A percentile compares a stretch with the other conserved stretches of the same genome.
Conservation (phyloP, 1,140 invertebrate species). For the Pollicipes pollicipes region DNA sequence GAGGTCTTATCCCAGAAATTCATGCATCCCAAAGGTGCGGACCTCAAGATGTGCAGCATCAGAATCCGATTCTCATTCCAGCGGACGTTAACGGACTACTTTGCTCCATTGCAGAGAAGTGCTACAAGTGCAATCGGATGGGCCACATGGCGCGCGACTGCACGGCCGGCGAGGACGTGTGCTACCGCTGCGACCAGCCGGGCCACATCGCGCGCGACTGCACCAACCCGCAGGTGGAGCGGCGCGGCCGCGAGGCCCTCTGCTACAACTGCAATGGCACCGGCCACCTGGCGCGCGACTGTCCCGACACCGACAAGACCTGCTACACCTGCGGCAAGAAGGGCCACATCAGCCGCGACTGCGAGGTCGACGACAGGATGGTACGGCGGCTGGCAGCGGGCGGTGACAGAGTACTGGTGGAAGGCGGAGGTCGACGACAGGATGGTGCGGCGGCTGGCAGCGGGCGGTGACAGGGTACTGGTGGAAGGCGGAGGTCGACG, state of each 20-base stretch:
- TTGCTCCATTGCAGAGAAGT: slow-evolving; percentile 29
- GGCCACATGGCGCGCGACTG: slow-evolving; percentile 37
- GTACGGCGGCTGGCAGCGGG: too few relatives aligned
- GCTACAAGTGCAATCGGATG: slow-evolving; percentile 65
- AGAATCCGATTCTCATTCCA: too few relatives aligned
- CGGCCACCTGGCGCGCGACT: slow-evolving; percentile 18
- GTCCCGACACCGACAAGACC: slow-evolving; percentile 44
- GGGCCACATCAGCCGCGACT: slow-evolving; percentile 76
- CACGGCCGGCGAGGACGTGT: slow-evolving; percentile 39
- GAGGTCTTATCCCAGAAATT: too few relatives aligned
- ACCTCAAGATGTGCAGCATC: too few relatives aligned
- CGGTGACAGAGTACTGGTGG: too few relatives aligned
- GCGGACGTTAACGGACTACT: too few relatives aligned
- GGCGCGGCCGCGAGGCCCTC: slow-evolving; percentile 17
- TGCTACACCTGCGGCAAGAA: slow-evolving; percentile 77
- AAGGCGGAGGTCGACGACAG: too few relatives aligned
- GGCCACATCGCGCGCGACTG: slow-evolving; percentile 79
- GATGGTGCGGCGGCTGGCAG: too few relatives aligned
- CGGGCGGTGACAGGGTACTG: too few relatives aligned
- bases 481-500: too few relatives aligned
- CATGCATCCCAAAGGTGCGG: too few relatives aligned
- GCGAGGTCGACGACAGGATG: slow-evolving; percentile 29
- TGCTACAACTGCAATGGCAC: slow-evolving; percentile 28
- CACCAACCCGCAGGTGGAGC: slow-evolving; percentile 51
- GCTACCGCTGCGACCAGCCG: slow-evolving; percentile 74